A percentile compares a stretch with the other conserved stretches of the same genome.
These are phyloP conservation scores for Gastracanthus pulcherrimus DNA, from an alignment of 2,888 invertebrate genomes.

Conservation along the genomic window DNA sequence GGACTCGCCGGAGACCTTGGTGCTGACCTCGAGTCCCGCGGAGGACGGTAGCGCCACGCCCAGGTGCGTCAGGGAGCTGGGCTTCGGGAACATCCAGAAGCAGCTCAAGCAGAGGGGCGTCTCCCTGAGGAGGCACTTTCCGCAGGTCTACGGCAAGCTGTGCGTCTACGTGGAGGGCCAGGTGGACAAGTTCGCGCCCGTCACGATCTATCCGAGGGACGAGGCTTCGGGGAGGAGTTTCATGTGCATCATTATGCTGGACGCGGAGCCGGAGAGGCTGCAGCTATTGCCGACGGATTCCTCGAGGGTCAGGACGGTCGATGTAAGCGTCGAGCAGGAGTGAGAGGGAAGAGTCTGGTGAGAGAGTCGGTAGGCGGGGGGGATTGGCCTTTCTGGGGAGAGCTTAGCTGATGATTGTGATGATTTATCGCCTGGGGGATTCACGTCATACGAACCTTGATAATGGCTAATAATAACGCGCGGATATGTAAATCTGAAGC, in stretches of 20 bases:
- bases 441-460: no score
- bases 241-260: conserved; percentile 95
- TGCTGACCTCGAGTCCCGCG: conserved; percentile 18
- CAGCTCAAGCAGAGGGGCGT: conserved; percentile 90
- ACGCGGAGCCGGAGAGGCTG: conserved; percentile 83
- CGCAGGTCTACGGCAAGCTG: conserved; percentile 90
- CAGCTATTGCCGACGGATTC: conserved; percentile 82
- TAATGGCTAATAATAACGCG: no score
- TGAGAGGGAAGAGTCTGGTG: conserved; percentile 28
- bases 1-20: conserved; percentile 82
- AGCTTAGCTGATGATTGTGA: no score
- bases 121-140: conserved; percentile 89
- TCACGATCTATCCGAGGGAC: conserved; percentile 92
- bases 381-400: background rate
- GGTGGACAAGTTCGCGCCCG: conserved; percentile 89
- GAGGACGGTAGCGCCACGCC: conserved; percentile 74
- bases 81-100: conserved; percentile 88
- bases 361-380: background rate
- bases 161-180: conserved; percentile 89
- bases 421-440: no score
- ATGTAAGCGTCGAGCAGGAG: conserved; percentile 80
- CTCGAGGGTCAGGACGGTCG: conserved; percentile 81
- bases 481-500: no score
- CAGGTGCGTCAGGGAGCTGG: conserved; percentile 85
- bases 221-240: conserved; percentile 89